A percentile compares a stretch with the other conserved stretches of the same genome.
Evolutionary conservation across 2,888 invertebrate species (phyloP).

Genomic region (Geophilus truncorum): DNA sequence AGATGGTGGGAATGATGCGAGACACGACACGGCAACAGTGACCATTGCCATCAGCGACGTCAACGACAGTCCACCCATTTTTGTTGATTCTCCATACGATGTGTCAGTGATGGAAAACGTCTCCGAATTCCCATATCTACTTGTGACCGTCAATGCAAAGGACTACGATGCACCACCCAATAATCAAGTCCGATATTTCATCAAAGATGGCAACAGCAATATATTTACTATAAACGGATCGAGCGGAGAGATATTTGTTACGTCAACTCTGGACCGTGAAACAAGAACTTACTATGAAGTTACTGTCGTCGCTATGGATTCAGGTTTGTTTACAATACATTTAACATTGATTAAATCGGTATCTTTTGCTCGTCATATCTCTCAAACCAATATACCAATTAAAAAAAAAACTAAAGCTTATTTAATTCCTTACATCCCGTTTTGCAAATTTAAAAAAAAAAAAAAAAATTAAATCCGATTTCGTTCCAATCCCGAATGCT

Average conservation of each 20-base stretch:
- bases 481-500: too few relatives aligned
- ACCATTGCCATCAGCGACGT: constrained; percentile 81
- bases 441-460: too few relatives aligned
- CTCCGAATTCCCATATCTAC: constrained; percentile 59
- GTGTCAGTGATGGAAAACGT: constrained; percentile 86
- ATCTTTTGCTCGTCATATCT: too few relatives aligned
- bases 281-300: constrained; percentile 74
- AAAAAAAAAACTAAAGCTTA: too few relatives aligned
- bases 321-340: constrained; percentile 79
- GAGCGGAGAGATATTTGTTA: constrained; percentile 80
- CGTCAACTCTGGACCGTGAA: constrained; percentile 78
- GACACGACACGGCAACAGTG: constrained; percentile 67
- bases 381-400: too few relatives aligned
- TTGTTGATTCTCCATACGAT: constrained; percentile 88
- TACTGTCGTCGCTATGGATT: constrained; percentile 88
- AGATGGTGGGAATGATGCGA: constrained; percentile 64
- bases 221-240: constrained; percentile 87
- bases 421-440: too few relatives aligned
- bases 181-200: constrained; percentile 84
- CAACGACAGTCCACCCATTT: constrained; percentile 89
- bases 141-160: constrained; percentile 68
- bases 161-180: constrained; percentile 88
- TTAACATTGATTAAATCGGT: too few relatives aligned
- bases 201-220: constrained; percentile 82
- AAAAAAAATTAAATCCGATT: too few relatives aligned